phyloP scores from a whole-genome alignment of 2,797 vertebrate genomes.

The Petrocephalus schoutedeni region DNA sequence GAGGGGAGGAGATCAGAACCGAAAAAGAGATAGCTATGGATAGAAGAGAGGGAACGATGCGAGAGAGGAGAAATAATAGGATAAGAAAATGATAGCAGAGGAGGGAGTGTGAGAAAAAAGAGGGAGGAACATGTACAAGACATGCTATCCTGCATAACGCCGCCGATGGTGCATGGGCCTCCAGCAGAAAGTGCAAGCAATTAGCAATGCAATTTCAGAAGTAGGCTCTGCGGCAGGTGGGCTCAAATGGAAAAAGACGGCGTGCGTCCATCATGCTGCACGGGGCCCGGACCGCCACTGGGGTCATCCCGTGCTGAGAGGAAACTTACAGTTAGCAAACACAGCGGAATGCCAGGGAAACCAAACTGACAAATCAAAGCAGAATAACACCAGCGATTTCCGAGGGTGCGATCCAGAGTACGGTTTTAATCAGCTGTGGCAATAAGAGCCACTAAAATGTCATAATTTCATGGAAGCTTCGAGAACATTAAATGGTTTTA shows the following conservation, averaged over 20 bases:
- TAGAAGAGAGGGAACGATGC: background rate
- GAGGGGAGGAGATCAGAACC: background rate
- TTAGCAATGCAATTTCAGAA: conserved; percentile 45
- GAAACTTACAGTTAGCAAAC: background rate
- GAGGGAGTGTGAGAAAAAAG: background rate
- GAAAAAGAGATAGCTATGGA: background rate
- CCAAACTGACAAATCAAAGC: background rate
- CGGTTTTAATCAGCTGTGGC: background rate
- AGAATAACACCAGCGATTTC: background rate
- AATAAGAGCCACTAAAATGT: conserved; percentile 22
- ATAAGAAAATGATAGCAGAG: background rate
- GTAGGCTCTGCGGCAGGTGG: conserved; percentile 10
- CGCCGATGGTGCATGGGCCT: conserved; percentile 31
- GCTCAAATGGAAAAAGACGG: background rate
- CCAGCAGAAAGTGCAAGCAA: conserved; percentile 36
- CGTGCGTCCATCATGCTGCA: background rate
- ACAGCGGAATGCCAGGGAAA: background rate
- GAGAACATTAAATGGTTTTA: conserved; percentile 13
- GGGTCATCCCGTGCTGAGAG: background rate
- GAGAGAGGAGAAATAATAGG: background rate
- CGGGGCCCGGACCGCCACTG: background rate
- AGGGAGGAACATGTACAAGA: background rate
- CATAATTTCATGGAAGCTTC: conserved; percentile 16
- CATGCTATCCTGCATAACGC: background rate
- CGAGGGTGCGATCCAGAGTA: background rate